Evolutionary conservation across 2,113 vertebrate genomes (phyloP), one percentile per base, ranked within the genome.

Genomic region (Hiodon tergisus): DNA sequence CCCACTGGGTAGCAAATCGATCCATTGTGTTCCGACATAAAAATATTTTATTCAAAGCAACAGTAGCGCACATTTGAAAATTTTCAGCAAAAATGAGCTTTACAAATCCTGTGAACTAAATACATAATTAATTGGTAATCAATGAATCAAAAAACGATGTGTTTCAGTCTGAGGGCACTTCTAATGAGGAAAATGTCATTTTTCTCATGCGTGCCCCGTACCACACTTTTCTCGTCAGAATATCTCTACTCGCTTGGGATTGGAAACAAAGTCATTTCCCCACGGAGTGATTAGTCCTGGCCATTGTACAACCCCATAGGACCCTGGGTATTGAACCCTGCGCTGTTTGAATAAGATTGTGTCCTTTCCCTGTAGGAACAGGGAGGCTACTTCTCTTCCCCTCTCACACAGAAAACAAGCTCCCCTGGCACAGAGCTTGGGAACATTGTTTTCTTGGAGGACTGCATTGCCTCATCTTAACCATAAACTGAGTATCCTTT

Each of bases 321-420:
- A 76, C 62, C 62, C 67, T 53, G 67, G 50, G 67, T 76, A 16
- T 51, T 61, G 67, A 61, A 69, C 66, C 54, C 74, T 53, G 74
- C 13, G 66, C 74, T 62, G 57, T 60, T 60, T 69, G 54, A 76
- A 61, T 62, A 47, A 48, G 67, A 69, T 69, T 6, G 5, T 60
- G 50, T 61, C 71, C 46, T 31, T 13, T 48, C 5, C 67, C 48
- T 54, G 55, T 69, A n/a, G 61, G 48, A 16, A 69, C 47, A 31
- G 58, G 58, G 67, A 69, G 67, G 3, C 67, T 46, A 55, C 58
- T 66, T 66, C 51, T 73, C 67, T 68, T 80, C 57, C 51, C 72
- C 63, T 72, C 71, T 77, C 52, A 69, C 73, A 78, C 51, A 72
- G 65, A 74, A 48, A 66, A 46, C 31, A 75, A 67, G 68, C 62